Evolutionary conservation across 1,140 invertebrate species (phyloP).

Genomic region (Drosophila ohnishii): DNA sequence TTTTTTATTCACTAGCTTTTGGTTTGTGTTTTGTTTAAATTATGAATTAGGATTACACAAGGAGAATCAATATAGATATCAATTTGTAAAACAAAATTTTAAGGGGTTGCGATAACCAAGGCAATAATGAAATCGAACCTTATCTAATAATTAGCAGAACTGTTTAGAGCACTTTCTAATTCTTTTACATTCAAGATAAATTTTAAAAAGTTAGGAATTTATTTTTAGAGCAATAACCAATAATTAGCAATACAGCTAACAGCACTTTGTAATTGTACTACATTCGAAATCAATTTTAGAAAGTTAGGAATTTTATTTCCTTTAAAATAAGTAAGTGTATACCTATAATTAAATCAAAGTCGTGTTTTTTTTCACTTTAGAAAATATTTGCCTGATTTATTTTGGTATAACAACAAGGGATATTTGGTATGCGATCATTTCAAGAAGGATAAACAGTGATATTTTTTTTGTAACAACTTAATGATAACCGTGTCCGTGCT

Average conservation of each 20-base stretch:
- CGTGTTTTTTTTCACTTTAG: constrained; percentile 32
- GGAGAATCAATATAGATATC: neutral
- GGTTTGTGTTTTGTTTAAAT: neutral
- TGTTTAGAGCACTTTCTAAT: no score
- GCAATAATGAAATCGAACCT: no score
- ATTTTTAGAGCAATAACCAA: no score
- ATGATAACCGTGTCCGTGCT: constrained; percentile 61
- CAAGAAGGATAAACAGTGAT: constrained; percentile 29
- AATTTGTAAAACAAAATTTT: neutral
- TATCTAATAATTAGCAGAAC: no score
- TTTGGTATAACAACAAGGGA: constrained; percentile 57
- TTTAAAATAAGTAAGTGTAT: no score
- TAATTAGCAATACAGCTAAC: no score
- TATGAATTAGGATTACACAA: neutral
- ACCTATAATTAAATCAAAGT: neutral
- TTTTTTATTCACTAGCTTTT: constrained; percentile 2
- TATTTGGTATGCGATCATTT: constrained; percentile 50
- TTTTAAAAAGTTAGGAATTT: no score
- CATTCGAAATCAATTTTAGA: no score
- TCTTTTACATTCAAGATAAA: no score
- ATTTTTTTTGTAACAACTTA: constrained; percentile 12
- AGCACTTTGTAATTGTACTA: no score
- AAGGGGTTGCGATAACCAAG: no score
- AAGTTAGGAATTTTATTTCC: no score
- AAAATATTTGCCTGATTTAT: constrained; percentile 69